These are phyloP conservation scores for Sitobion miscanthi DNA, from an alignment of 1,140 invertebrate genomes.

Conservation along the genomic window DNA sequence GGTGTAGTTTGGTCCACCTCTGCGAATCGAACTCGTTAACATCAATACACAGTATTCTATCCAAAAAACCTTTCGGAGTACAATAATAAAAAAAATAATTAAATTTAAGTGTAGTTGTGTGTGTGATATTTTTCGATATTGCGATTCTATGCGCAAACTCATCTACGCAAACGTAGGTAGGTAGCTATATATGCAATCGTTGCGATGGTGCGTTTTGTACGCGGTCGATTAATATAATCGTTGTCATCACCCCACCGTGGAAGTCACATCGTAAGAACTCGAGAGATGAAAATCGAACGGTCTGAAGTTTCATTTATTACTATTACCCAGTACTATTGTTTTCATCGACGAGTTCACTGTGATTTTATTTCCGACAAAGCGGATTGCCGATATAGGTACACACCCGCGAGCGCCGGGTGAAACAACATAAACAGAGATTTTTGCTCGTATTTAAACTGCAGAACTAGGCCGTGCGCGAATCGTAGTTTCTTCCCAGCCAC, in stretches of 20 bases:
- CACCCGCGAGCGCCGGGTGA: not conserved
- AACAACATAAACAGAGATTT: not conserved
- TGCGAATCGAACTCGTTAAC: not conserved
- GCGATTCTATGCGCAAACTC: not conserved
- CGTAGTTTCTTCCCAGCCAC: not conserved
- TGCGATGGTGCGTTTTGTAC: not conserved
- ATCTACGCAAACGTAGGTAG: too few relatives aligned
- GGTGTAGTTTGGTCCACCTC: not conserved
- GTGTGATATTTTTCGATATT: not conserved
- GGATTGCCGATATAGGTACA: not conserved
- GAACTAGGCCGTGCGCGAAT: not conserved
- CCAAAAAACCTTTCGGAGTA: not conserved
- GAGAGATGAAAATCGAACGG: not conserved
- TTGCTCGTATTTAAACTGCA: not conserved
- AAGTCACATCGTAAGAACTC: too few relatives aligned
- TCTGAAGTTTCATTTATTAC: not conserved
- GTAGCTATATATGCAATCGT: too few relatives aligned
- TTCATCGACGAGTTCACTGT: not conserved
- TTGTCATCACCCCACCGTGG: too few relatives aligned
- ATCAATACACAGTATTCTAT: not conserved
- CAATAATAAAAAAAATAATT: not conserved
- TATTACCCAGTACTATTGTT: not conserved
- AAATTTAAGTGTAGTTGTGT: not conserved
- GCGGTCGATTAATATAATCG: not conserved
- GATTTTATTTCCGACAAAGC: not conserved